These are phyloP conservation scores for Chelidonichthys spinosus DNA, from an alignment of 2,797 vertebrate species.

Conservation along the genomic window DNA sequence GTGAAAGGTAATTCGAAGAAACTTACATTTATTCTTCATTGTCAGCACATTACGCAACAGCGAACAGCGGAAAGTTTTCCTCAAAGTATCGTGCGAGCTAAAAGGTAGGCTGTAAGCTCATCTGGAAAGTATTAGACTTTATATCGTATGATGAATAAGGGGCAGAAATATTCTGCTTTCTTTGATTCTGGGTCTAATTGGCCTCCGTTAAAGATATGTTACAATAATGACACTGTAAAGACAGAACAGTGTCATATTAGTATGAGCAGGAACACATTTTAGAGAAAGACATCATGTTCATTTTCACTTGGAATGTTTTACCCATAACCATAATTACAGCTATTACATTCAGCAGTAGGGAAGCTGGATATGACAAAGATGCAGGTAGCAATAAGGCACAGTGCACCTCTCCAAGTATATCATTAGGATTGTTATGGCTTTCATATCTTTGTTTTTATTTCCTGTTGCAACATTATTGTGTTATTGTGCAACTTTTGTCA, in stretches of 20 bases:
- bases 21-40: conserved; percentile 28
- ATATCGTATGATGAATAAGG: conserved; percentile 38
- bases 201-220: conserved; percentile 42
- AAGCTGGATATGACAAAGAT: conserved; percentile 23
- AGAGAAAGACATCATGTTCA: conserved; percentile 31
- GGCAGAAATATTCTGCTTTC: conserved; percentile 2
- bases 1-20: conserved; percentile 30
- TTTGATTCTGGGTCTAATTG: conserved; percentile 50
- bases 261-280: conserved; percentile 6
- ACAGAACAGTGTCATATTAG: conserved; percentile 25
- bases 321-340: conserved; percentile 53
- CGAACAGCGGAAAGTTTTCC: neutral
- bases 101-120: conserved; percentile 37
- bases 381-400: conserved; percentile 22
- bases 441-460: neutral
- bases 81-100: neutral
- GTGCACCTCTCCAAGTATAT: conserved; percentile 1
- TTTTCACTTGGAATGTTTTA: conserved; percentile 41
- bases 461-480: neutral
- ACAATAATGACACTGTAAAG: conserved; percentile 26
- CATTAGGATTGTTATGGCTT: conserved; percentile 16
- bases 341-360: conserved; percentile 42
- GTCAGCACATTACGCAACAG: conserved; percentile 23
- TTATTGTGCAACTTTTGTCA: too few species aligned
- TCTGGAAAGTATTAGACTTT: conserved; percentile 31